These are phyloP conservation scores for Brachyalestes nurse DNA, from an alignment of 2,797 vertebrate genomes.

Conservation along the genomic window DNA sequence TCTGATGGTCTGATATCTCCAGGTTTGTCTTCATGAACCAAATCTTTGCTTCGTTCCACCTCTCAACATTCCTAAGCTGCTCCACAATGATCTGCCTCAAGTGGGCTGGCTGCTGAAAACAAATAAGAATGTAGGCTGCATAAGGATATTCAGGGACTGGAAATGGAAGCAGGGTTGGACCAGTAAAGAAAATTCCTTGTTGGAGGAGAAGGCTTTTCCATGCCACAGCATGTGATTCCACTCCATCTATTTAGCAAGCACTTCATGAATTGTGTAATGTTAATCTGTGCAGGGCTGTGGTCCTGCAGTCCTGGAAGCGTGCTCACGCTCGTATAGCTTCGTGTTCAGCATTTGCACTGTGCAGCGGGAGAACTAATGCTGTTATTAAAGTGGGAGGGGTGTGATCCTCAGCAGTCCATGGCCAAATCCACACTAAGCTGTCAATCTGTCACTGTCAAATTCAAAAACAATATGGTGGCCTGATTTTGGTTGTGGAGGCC, in stretches of 20 bases:
- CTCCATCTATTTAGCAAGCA: neutral
- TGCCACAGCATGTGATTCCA: neutral
- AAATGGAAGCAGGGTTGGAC: no score
- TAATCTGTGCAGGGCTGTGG: neutral
- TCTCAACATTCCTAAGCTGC: neutral
- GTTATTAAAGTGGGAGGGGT: neutral
- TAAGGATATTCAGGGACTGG: neutral
- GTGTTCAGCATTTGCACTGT: neutral
- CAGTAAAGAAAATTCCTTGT: neutral
- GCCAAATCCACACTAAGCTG: conserved; percentile 14
- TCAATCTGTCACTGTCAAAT: conserved; percentile 11
- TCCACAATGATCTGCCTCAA: neutral
- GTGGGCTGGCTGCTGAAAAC: neutral
- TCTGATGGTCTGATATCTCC: neutral
- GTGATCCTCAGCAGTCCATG: conserved; percentile 1
- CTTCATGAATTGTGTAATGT: neutral
- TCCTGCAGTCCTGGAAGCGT: neutral
- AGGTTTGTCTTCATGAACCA: conserved; percentile 15
- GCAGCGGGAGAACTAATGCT: neutral
- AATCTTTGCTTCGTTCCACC: conserved; percentile 1
- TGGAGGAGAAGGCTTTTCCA: no score
- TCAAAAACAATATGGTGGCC: neutral
- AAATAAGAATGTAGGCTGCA: neutral
- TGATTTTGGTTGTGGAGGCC: neutral
- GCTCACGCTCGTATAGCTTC: neutral